phyloP scores from a whole-genome alignment of 2,113 vertebrate species.

The Melanerpes formicivorus region DNA sequence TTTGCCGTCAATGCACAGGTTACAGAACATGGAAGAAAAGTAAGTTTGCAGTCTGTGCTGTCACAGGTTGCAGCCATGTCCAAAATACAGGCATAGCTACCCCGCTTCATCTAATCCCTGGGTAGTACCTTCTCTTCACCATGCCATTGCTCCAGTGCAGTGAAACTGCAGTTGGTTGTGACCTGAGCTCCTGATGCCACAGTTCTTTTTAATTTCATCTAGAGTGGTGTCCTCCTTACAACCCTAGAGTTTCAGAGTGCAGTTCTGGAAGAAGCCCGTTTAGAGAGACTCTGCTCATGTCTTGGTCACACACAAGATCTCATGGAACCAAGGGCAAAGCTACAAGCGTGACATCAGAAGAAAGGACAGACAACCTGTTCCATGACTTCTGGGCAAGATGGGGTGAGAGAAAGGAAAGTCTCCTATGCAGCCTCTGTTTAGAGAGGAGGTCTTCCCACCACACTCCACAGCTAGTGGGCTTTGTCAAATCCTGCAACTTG shows the following conservation, averaged over 20 bases:
- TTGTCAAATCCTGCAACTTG: not conserved
- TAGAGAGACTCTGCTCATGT: rapidly evolving
- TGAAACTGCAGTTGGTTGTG: not conserved
- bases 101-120: not conserved
- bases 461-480: not conserved
- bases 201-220: not conserved
- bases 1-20: not conserved
- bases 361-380: not conserved
- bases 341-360: not conserved
- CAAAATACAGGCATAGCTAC: not conserved
- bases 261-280: not conserved
- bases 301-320: not conserved
- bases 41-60: not conserved
- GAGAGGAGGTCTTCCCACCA: not conserved
- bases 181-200: not conserved
- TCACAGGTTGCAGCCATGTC: not conserved
- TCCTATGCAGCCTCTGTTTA: not conserved
- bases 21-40: not conserved
- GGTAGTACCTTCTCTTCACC: not conserved
- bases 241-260: not conserved
- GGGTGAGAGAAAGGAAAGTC: not conserved
- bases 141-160: not conserved
- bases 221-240: not conserved
- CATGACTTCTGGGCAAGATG: not conserved
- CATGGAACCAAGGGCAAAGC: not conserved